phyloP scores from a whole-genome alignment of 2,113 vertebrate genomes.

The Marcusenius ussheri region DNA sequence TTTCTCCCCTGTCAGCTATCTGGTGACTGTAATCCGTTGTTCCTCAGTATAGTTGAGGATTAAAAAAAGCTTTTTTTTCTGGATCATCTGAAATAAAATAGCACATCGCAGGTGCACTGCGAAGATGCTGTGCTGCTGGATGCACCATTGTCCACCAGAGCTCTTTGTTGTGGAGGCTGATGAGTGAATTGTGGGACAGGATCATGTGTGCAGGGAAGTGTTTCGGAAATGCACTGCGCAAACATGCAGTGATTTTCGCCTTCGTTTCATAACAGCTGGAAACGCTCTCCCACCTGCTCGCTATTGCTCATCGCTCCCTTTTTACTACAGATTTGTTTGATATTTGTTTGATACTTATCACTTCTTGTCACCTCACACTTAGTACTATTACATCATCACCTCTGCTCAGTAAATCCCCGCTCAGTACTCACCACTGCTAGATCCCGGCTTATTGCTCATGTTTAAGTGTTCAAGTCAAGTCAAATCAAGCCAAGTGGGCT shows the following conservation, averaged over 20 bases:
- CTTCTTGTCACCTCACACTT: neutral
- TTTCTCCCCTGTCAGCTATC: neutral
- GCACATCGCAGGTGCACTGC: constrained; percentile 20
- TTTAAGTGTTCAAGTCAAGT: neutral
- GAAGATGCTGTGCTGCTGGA: constrained; percentile 28
- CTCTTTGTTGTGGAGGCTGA: constrained; percentile 22
- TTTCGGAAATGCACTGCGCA: neutral
- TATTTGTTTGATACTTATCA: neutral
- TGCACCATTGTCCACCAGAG: constrained; percentile 36
- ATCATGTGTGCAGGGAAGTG: constrained; percentile 26
- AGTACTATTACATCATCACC: neutral
- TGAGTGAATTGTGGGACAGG: constrained; percentile 1
- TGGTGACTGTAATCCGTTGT: neutral
- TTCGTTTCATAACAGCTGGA: neutral
- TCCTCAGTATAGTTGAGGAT: neutral
- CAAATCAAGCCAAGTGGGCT: neutral
- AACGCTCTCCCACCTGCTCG: neutral
- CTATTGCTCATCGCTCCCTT: neutral
- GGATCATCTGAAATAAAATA: neutral
- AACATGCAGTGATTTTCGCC: neutral
- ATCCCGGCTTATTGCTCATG: neutral
- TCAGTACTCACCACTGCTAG: neutral
- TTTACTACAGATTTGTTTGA: neutral
- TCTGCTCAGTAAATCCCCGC: neutral
- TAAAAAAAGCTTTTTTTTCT: neutral